These are phyloP conservation scores for Strigamia crassipes DNA, from an alignment of 2,888 invertebrate species.

Conservation along the genomic window DNA sequence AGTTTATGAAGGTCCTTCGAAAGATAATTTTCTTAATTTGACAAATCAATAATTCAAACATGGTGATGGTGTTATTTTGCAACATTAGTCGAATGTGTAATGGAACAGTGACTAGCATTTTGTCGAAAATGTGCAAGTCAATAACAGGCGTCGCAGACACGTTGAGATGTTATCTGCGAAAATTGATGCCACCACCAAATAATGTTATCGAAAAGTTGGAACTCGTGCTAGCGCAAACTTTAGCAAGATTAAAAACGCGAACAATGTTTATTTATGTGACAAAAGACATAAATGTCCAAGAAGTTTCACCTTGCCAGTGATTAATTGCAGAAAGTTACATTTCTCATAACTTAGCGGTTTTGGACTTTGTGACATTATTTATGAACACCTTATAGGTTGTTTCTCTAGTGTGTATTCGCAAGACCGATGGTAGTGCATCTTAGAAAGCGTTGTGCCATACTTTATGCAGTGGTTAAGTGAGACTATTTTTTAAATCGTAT, in stretches of 20 bases:
- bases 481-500: conserved; percentile 21
- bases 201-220: neutral
- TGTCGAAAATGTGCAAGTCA: neutral
- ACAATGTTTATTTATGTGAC: neutral
- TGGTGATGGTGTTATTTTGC: neutral
- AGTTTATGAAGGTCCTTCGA: neutral
- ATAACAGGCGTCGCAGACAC: neutral
- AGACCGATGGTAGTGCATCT: conserved; percentile 26
- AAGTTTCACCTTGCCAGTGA: neutral
- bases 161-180: neutral
- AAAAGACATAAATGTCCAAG: neutral
- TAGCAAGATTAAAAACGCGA: neutral
- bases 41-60: neutral
- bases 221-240: neutral
- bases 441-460: neutral
- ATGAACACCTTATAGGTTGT: conserved; percentile 24
- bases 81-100: neutral
- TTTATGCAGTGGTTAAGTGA: conserved; percentile 36
- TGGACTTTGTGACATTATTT: conserved; percentile 26
- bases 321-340: conserved; percentile 17
- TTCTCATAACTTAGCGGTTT: conserved; percentile 35
- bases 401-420: conserved; percentile 29
- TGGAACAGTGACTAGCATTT: conserved; percentile 23
- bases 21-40: neutral
- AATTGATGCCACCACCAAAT: neutral